Evolutionary conservation across 23 tunicate genomes (phyloP).

Genomic region (Halocynthia aurantium): DNA sequence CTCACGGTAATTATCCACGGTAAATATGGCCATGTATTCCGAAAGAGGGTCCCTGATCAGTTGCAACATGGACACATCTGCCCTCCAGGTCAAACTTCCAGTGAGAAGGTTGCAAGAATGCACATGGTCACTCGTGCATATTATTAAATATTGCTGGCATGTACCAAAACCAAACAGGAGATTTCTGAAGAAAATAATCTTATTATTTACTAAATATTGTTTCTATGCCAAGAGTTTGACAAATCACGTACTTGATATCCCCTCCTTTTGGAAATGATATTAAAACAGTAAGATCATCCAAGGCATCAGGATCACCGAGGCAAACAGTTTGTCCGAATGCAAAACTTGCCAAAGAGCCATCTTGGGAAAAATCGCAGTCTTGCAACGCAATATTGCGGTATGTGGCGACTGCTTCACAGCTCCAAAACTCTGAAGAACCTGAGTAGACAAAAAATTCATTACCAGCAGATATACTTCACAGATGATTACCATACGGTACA

Average conservation of each 20-base stretch:
- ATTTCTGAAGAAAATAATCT: slow-evolving; percentile 18
- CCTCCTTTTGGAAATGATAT: slow-evolving; percentile 12
- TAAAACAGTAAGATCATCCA: slow-evolving; percentile 29
- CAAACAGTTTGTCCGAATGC: slow-evolving; percentile 41
- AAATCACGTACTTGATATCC: slow-evolving; percentile 19
- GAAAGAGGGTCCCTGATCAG: slow-evolving; percentile 22
- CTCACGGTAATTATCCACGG: neutral
- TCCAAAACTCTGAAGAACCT: slow-evolving; percentile 39
- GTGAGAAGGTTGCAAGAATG: slow-evolving; percentile 31
- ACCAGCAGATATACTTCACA: neutral
- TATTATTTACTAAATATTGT: neutral
- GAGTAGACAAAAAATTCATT: neutral
- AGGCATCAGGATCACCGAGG: slow-evolving; percentile 25
- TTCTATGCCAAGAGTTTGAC: neutral
- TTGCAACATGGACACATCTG: slow-evolving; percentile 1
- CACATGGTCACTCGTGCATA: slow-evolving; percentile 3
- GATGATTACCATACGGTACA: neutral
- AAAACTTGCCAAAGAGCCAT: slow-evolving; percentile 59
- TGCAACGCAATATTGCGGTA: slow-evolving; percentile 18
- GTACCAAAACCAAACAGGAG: slow-evolving; percentile 27
- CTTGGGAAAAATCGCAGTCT: slow-evolving; percentile 64
- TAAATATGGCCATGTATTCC: slow-evolving; percentile 27
- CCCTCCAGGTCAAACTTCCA: slow-evolving; percentile 29
- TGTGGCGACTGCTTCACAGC: slow-evolving; percentile 34
- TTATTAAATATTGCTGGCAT: slow-evolving; percentile 23